Percentiles rank a stretch among this genome's conserved stretches.
phyloP scores from a whole-genome alignment of 2,797 vertebrate genomes.

The Ciconia nigra region DNA sequence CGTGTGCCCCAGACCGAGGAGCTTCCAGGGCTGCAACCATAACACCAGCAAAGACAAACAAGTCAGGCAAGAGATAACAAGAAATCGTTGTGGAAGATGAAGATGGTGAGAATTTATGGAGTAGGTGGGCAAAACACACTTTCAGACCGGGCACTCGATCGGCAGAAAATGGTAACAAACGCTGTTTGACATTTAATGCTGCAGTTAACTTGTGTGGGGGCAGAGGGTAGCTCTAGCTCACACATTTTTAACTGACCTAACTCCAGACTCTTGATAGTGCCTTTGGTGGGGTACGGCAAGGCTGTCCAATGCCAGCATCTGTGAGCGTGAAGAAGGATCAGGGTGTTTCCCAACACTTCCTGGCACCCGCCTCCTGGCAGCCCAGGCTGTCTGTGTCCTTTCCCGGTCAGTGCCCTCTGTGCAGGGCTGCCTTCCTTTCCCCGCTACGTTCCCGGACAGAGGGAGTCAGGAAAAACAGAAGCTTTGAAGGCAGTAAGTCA shows the following conservation, averaged over 20 bases:
- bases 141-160: background rate
- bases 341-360: constrained; percentile 1
- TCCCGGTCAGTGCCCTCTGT: background rate
- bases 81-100: background rate
- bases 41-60: background rate
- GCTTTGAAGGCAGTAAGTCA: background rate
- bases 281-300: background rate
- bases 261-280: background rate
- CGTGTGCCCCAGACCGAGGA: background rate
- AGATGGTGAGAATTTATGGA: background rate
- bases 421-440: background rate
- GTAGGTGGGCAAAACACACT: background rate
- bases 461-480: background rate
- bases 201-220: background rate
- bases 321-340: background rate
- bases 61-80: background rate
- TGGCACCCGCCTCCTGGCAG: constrained; percentile 9
- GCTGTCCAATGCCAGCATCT: background rate
- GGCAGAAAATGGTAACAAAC: background rate
- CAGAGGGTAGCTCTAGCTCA: background rate
- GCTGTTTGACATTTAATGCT: background rate
- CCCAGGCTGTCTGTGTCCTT: background rate
- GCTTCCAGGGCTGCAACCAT: background rate
- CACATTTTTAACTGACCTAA: background rate
- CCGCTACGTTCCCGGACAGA: background rate